phyloP scores from a whole-genome alignment of 2,888 invertebrate genomes.

The Caenorhabditis sulstoni region DNA sequence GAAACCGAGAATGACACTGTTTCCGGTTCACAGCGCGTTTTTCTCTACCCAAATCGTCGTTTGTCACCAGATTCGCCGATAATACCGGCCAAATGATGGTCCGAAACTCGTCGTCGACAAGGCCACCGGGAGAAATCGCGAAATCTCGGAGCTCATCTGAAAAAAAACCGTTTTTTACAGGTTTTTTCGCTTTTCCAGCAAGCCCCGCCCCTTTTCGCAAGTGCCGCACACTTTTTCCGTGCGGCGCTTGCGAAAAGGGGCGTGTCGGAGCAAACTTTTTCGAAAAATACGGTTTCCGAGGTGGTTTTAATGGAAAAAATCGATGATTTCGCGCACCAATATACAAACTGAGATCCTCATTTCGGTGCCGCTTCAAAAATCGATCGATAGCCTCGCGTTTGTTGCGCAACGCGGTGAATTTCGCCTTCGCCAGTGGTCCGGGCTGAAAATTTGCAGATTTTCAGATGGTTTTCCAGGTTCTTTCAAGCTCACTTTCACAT shows the following conservation, averaged over 20 bases:
- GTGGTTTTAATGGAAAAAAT: too few species aligned
- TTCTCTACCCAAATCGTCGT: conserved; percentile 43
- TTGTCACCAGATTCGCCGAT: conserved; percentile 60
- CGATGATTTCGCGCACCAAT: too few species aligned
- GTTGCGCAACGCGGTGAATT: conserved; percentile 58
- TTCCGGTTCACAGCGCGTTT: not conserved
- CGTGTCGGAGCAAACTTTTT: too few species aligned
- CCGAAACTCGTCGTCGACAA: conserved; percentile 74
- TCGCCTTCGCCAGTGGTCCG: conserved; percentile 61
- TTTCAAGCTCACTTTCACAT: conserved; percentile 27
- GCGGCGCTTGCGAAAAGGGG: too few species aligned
- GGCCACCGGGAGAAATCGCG: conserved; percentile 68
- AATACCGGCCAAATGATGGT: conserved; percentile 73
- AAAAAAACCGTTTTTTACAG: conserved; percentile 3
- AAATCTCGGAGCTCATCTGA: conserved; percentile 68
- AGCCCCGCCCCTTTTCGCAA: too few species aligned
- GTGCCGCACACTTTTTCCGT: too few species aligned
- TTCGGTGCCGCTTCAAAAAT: conserved; percentile 60
- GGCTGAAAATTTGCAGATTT: conserved; percentile 19
- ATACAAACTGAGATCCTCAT: conserved; percentile 62
- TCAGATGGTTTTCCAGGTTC: not conserved
- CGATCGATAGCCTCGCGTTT: conserved; percentile 64
- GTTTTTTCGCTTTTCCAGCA: not conserved
- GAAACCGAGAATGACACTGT: not conserved
- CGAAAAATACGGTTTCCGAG: too few species aligned